phyloP scores from a whole-genome alignment of 1,140 invertebrate genomes.

The Rhagoletis pomonella region DNA sequence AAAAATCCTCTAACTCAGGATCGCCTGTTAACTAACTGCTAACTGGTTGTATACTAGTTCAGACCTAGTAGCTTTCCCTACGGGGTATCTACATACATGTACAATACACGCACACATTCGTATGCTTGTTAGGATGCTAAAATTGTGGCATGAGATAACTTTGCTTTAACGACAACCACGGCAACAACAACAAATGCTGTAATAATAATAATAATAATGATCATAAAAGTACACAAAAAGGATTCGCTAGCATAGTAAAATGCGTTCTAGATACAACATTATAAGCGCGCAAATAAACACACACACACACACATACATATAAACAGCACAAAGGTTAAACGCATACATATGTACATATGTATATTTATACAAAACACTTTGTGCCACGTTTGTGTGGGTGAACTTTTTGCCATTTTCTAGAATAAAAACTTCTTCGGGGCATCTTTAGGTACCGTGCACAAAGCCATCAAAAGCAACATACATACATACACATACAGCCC shows the following conservation, averaged over 20 bases:
- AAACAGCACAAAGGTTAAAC: constrained; percentile 19
- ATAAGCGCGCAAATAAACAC: not conserved
- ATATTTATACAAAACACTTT: not conserved
- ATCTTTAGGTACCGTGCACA: constrained; percentile 34
- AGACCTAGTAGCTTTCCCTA: no score
- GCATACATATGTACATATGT: not conserved
- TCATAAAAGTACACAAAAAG: constrained; percentile 49
- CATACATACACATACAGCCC: not conserved
- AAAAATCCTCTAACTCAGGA: no score
- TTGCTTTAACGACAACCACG: constrained; percentile 31
- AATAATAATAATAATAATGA: constrained; percentile 42
- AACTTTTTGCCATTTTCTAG: constrained; percentile 22
- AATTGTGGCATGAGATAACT: constrained; percentile 28
- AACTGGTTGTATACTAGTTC: no score
- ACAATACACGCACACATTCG: not conserved
- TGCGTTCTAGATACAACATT: not conserved
- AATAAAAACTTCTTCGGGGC: constrained; percentile 31
- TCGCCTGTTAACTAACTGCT: no score
- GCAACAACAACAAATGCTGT: constrained; percentile 1
- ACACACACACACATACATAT: not conserved
- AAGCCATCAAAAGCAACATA: not conserved
- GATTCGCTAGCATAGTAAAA: constrained; percentile 33
- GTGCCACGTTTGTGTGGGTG: not conserved
- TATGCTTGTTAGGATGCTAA: not conserved
- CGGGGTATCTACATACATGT: not conserved